Evolutionary conservation across 2,888 invertebrate genomes (phyloP).

Genomic region (Harpalus rufipes): DNA sequence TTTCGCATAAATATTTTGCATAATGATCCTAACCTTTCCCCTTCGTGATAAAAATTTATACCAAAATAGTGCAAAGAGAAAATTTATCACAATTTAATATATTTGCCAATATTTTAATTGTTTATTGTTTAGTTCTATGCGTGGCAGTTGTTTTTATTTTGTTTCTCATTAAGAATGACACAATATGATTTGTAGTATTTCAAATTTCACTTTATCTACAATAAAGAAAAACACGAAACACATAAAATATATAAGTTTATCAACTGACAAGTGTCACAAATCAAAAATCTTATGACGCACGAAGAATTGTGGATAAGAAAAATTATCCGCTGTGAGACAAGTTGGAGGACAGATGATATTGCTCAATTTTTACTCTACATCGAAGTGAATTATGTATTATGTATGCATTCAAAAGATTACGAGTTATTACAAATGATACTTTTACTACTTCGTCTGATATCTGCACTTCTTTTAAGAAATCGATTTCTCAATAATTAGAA

Average conservation of each 20-base stretch:
- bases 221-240: slow-evolving; percentile 59
- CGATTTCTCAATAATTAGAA: slow-evolving; percentile 52
- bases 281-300: slow-evolving; percentile 66
- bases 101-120: background rate
- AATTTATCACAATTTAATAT: slow-evolving; percentile 20
- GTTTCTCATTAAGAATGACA: slow-evolving; percentile 35
- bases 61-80: slow-evolving; percentile 24
- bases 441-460: background rate
- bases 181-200: slow-evolving; percentile 47
- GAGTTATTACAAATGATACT: slow-evolving; percentile 15
- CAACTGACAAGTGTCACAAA: slow-evolving; percentile 63
- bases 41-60: slow-evolving; percentile 41
- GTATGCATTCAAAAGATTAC: slow-evolving; percentile 44
- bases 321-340: slow-evolving; percentile 49
- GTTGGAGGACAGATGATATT: slow-evolving; percentile 62
- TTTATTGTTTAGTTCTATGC: slow-evolving; percentile 17
- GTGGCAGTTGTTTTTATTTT: slow-evolving; percentile 13
- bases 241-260: slow-evolving; percentile 60
- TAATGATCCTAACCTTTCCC: slow-evolving; percentile 58
- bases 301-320: slow-evolving; percentile 59
- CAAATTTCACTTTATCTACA: slow-evolving; percentile 50
- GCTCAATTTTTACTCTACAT: slow-evolving; percentile 60
- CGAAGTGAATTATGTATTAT: slow-evolving; percentile 45
- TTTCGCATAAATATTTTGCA: slow-evolving; percentile 57
- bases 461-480: slow-evolving; percentile 24